Base-by-base conservation (phyloP, 2,888 invertebrate genomes). In the Cerastis leucographa region DNA sequence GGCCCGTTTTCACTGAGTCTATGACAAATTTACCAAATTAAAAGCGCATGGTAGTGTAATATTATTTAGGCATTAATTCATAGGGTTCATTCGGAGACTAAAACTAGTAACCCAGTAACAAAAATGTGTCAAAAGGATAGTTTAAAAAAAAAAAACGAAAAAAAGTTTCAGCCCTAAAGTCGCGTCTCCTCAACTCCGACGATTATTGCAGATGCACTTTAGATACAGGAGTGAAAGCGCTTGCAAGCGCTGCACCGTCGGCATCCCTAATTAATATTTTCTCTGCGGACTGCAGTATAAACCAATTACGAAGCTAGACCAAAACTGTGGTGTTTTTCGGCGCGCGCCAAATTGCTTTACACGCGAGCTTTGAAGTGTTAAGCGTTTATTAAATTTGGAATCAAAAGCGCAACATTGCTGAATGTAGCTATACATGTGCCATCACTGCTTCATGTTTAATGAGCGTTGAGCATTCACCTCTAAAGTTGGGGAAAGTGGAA, bases 381-480 rank as follows among this genome's bases (percentile, higher is more conserved):
- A 95, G 92, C 94, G 95, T 92, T 95, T 96, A 96, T 96, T 96
- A 96, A 96, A 96, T 96, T 95, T 88, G 94, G 92, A 93, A 94
- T 92, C 93, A 91, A 93, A 93, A 94, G 93, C 93, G 93, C 94
- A 94, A 94, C 93, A 93, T 93, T 94, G 93, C 91, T 81, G 81
- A 84, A 78, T 84, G 81, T 84, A 78, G 74, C 71, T 84, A 88
- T 91, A 90, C 88, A 85, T 87, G 89, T 88, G 87, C 87, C 86
- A 84, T 84, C 81, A 64, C 81, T 49, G 74, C 54, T 83, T 78
- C 87, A 76, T 83, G 71, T 82, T 82, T 83, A 78, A 85, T 83
- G 85, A 80, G 84, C 84, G 83, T 71, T 82, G 74, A 81, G 81
- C 73, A 71, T 82, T 74, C 76, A 77, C 78, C 81, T 77, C 61